phyloP scores from a whole-genome alignment of 92 coral and sea anemone genomes.

The Epizoanthus fatuus region DNA sequence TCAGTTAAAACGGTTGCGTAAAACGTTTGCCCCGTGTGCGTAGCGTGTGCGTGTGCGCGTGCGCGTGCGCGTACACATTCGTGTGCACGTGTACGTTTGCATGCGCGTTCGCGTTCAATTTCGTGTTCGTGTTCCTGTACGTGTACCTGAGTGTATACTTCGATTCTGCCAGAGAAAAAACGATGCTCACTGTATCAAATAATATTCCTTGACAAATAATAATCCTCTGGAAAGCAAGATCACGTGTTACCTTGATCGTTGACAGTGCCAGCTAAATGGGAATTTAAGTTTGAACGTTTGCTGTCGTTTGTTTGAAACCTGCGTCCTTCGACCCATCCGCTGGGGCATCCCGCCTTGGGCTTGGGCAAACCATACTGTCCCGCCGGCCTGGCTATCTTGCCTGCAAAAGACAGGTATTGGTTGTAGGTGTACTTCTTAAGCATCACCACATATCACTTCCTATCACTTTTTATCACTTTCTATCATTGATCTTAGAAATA shows the following conservation, averaged over 20 bases:
- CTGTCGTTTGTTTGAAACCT: conserved; percentile 72
- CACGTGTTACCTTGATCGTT: conserved; percentile 74
- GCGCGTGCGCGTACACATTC: too few species aligned
- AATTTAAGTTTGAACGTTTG: conserved; percentile 58
- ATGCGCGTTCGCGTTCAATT: too few species aligned
- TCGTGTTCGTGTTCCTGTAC: too few species aligned
- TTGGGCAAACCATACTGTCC: conserved; percentile 89
- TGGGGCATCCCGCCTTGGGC: conserved; percentile 87
- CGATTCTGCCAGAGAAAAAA: too few species aligned
- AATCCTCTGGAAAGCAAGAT: background rate
- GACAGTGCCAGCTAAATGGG: conserved; percentile 76
- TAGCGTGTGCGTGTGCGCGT: too few species aligned
- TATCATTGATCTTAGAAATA: background rate
- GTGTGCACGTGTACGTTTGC: too few species aligned
- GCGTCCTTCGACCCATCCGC: conserved; percentile 84
- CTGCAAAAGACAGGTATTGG: conserved; percentile 10
- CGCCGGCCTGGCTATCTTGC: conserved; percentile 73
- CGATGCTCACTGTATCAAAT: too few species aligned
- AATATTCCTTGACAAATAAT: too few species aligned
- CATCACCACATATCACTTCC: background rate
- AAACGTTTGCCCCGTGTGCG: too few species aligned
- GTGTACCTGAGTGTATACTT: too few species aligned
- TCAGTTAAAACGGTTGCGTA: too few species aligned
- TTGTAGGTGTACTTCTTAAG: background rate
- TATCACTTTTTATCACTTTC: background rate